phyloP scores from a whole-genome alignment of 2,888 invertebrate genomes.

The Oegoconia quadripuncta region DNA sequence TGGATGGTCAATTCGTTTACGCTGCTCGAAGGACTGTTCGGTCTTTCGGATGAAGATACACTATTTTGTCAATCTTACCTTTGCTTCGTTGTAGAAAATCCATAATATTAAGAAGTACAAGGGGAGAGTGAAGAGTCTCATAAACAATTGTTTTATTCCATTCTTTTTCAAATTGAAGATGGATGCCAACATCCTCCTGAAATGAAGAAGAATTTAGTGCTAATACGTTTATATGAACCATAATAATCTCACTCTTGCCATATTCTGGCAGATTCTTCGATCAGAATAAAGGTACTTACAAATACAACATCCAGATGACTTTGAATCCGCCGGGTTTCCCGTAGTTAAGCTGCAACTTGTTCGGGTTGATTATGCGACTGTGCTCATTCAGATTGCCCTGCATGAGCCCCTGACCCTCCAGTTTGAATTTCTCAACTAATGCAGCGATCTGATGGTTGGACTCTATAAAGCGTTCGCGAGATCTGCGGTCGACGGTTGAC shows the following conservation, averaged over 20 bases:
- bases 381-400: constrained; percentile 80
- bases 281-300: no score
- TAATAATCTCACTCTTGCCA: not conserved
- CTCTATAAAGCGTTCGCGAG: constrained; percentile 94
- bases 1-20: not conserved
- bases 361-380: constrained; percentile 80
- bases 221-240: no score
- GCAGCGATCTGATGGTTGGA: constrained; percentile 96
- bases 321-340: constrained; percentile 84
- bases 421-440: constrained; percentile 93
- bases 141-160: constrained; percentile 86
- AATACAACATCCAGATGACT: constrained; percentile 84
- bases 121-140: constrained; percentile 86
- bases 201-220: constrained; percentile 25
- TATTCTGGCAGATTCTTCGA: no score
- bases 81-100: constrained; percentile 86
- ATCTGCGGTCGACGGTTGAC: constrained; percentile 82
- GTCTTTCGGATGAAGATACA: no score
- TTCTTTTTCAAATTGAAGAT: constrained; percentile 88
- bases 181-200: constrained; percentile 86
- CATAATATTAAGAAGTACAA: constrained; percentile 88
- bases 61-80: no score
- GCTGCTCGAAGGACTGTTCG: not conserved
- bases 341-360: constrained; percentile 86
- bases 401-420: constrained; percentile 88